These are phyloP conservation scores for Chloropsis cyanopogon DNA, from an alignment of 2,113 vertebrate species.

Conservation along the genomic window DNA sequence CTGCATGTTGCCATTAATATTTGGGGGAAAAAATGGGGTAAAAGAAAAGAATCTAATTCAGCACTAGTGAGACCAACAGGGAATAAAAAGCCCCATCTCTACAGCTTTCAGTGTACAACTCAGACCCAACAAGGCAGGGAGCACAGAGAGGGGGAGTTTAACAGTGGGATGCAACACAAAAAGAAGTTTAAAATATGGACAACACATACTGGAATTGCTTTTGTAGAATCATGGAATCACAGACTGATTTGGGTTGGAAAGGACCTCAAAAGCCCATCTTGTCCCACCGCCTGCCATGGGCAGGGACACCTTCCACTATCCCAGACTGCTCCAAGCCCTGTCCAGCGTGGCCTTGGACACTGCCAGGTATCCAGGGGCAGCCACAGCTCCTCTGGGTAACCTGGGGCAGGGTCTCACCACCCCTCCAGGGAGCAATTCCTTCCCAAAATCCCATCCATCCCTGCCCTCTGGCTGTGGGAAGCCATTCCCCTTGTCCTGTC, in stretches of 20 bases:
- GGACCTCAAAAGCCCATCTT: neutral
- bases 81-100: neutral
- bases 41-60: neutral
- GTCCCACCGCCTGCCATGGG: neutral
- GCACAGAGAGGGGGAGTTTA: neutral
- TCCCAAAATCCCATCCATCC: accelerated
- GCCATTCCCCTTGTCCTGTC: neutral
- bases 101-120: neutral
- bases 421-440: accelerated
- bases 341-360: accelerated
- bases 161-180: accelerated
- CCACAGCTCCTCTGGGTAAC: neutral
- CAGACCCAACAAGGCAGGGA: neutral
- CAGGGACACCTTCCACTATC: accelerated
- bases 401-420: accelerated
- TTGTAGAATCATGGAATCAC: neutral
- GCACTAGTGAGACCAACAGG: neutral
- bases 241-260: neutral
- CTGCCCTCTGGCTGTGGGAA: neutral
- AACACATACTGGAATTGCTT: accelerated
- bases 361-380: neutral
- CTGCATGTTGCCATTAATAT: neutral
- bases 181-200: neutral
- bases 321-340: accelerated
- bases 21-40: accelerated